Evolutionary conservation across 2,113 vertebrate species (phyloP).

Genomic region (Hippocampus mohnikei): DNA sequence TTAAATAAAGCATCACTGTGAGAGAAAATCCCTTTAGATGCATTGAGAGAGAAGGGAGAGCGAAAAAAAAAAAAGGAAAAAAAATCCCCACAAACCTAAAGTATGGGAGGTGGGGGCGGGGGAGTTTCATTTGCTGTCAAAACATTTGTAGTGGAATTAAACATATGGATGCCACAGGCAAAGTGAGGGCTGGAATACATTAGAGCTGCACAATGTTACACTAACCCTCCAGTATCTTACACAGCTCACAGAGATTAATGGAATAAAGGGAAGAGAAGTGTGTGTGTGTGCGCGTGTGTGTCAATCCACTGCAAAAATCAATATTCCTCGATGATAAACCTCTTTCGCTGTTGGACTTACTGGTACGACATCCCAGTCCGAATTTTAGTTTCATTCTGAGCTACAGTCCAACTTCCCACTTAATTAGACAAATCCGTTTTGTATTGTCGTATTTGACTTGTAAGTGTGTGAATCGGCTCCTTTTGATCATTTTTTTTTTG

Average conservation of each 20-base stretch:
- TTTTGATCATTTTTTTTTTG: not conserved
- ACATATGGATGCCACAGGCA: constrained; percentile 70
- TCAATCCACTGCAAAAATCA: constrained; percentile 57
- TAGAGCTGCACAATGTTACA: constrained; percentile 61
- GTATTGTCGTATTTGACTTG: constrained; percentile 64
- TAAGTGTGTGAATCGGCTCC: not conserved
- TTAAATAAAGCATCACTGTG: constrained; percentile 65
- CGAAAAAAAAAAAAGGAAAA: constrained; percentile 5
- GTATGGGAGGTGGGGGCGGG: constrained; percentile 13
- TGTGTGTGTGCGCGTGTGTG: constrained; percentile 6
- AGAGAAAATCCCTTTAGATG: constrained; percentile 24
- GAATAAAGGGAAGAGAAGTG: constrained; percentile 44
- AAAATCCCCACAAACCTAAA: constrained; percentile 14
- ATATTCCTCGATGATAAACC: constrained; percentile 53
- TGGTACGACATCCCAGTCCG: constrained; percentile 19
- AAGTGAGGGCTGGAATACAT: constrained; percentile 64
- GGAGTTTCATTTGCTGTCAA: constrained; percentile 63
- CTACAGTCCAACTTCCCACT: constrained; percentile 13
- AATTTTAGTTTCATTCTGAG: constrained; percentile 45
- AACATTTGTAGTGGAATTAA: constrained; percentile 71
- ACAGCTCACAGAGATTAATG: constrained; percentile 63
- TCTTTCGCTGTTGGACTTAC: constrained; percentile 27
- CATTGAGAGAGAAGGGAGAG: constrained; percentile 6
- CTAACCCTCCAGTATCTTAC: constrained; percentile 67
- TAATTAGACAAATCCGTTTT: constrained; percentile 24